Conservation (phyloP, 2,888 invertebrate species). For the Cataglyphis livida region DNA sequence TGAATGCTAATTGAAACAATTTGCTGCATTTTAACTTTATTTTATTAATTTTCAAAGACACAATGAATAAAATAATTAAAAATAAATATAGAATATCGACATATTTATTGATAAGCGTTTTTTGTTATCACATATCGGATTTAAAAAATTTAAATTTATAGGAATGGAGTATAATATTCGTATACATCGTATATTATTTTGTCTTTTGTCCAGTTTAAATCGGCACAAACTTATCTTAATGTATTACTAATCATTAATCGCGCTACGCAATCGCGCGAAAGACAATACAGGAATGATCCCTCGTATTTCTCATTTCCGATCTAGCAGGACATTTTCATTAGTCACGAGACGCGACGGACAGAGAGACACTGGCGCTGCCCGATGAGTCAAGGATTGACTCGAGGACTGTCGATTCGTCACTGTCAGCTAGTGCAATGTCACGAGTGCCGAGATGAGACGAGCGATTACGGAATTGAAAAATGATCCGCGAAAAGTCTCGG, state of each 20-base stretch:
- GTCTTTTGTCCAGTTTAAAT: neutral
- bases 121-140: neutral
- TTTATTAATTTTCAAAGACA: neutral
- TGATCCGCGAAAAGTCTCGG: conserved; percentile 84
- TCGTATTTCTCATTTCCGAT: conserved; percentile 39
- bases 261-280: conserved; percentile 43
- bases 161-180: neutral
- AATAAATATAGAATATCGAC: neutral
- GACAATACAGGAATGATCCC: conserved; percentile 29
- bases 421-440: conserved; percentile 84
- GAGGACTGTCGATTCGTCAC: conserved; percentile 85
- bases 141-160: neutral
- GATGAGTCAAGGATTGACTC: conserved; percentile 83
- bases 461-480: conserved; percentile 85
- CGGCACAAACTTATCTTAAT: neutral
- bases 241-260: conserved; percentile 40
- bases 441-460: conserved; percentile 83
- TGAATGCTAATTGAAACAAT: neutral
- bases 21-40: conserved; percentile 1
- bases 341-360: conserved; percentile 69
- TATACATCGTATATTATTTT: neutral
- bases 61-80: neutral
- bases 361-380: conserved; percentile 58
- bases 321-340: conserved; percentile 70
- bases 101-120: neutral